A percentile compares a stretch with the other conserved stretches of the same genome.
Conservation (phyloP, 2,797 vertebrate genomes). For the Huso huso region DNA sequence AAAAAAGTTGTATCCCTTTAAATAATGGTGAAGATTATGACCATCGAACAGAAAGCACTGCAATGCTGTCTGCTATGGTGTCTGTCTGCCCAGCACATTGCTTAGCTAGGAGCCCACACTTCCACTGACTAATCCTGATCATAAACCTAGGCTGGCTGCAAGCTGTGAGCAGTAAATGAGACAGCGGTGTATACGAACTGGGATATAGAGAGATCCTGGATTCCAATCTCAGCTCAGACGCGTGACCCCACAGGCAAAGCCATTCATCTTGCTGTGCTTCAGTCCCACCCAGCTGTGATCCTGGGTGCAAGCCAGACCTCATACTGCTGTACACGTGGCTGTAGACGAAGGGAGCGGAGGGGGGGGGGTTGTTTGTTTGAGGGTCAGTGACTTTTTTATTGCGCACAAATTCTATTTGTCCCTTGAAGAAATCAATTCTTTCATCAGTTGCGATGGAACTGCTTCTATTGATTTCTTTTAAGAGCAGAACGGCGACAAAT, state of each 20-base stretch:
- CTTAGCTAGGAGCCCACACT: too few relatives aligned
- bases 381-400: neutral
- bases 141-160: neutral
- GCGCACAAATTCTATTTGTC: neutral
- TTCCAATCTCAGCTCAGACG: neutral
- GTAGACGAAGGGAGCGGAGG: neutral
- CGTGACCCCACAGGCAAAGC: neutral
- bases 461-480: neutral
- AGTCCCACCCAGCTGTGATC: neutral
- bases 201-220: neutral
- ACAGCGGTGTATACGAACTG: neutral
- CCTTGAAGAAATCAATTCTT: constrained; percentile 1
- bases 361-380: neutral
- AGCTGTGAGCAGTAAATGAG: neutral
- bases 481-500: neutral
- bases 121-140: too few relatives aligned
- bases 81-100: too few relatives aligned
- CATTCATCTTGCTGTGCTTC: neutral
- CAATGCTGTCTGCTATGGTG: too few relatives aligned
- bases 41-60: too few relatives aligned
- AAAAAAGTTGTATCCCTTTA: too few relatives aligned
- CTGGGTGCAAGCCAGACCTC: neutral
- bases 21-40: too few relatives aligned
- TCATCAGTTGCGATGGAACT: neutral
- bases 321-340: neutral